Evolutionary conservation across 1,140 invertebrate genomes (phyloP).

Genomic region (Drosophila rhopaloa): DNA sequence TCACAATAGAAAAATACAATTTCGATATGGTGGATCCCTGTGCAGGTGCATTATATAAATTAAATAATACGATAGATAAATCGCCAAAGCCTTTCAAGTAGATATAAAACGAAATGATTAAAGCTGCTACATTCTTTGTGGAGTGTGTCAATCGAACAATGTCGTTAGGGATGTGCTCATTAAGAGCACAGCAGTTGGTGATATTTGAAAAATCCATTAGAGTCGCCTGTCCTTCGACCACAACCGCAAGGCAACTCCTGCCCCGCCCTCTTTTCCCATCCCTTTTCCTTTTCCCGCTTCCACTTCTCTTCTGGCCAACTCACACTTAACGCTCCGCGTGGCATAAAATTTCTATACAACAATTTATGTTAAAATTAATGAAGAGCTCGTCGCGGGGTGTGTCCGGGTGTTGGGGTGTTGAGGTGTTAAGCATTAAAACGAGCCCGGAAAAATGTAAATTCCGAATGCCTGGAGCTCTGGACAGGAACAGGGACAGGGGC

Average conservation of each 20-base stretch:
- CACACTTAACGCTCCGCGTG: constrained; percentile 72
- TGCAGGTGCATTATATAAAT: too few species aligned
- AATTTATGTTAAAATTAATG: constrained; percentile 77
- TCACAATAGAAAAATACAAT: too few species aligned
- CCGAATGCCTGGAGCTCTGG: constrained; percentile 29
- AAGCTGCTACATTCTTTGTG: constrained; percentile 11
- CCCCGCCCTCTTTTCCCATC: constrained; percentile 1
- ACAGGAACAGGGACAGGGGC: constrained; percentile 8
- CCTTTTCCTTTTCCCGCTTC: not conserved
- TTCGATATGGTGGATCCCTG: too few species aligned
- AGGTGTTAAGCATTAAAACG: constrained; percentile 65
- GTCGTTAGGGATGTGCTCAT: constrained; percentile 59
- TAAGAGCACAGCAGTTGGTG: constrained; percentile 59
- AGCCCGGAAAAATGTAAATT: constrained; percentile 54
- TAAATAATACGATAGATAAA: too few species aligned
- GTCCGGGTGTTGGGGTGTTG: constrained; percentile 47
- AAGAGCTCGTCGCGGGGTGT: constrained; percentile 51
- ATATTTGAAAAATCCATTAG: constrained; percentile 54
- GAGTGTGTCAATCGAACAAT: constrained; percentile 45
- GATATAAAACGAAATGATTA: constrained; percentile 6
- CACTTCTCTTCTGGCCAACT: constrained; percentile 5
- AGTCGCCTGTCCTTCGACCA: constrained; percentile 18
- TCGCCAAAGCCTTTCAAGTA: too few species aligned
- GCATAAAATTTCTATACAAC: constrained; percentile 67
- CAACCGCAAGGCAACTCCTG: constrained; percentile 37